These are phyloP conservation scores for Microcebus griseorufus DNA, from an alignment of 2,113 vertebrate species.

Conservation along the genomic window DNA sequence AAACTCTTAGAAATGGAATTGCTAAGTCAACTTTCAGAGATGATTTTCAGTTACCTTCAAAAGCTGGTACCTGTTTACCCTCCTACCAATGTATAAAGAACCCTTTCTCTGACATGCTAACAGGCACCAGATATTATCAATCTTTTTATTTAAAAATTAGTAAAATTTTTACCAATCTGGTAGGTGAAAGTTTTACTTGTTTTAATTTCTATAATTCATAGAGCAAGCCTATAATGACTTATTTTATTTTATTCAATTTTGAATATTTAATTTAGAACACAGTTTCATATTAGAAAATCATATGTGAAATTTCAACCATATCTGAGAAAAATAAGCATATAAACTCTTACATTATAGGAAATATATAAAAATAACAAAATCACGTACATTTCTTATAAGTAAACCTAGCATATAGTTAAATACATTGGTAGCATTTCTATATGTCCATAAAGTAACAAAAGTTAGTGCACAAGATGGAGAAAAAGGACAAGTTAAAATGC, in stretches of 20 bases:
- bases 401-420: not conserved
- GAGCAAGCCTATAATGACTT: not conserved
- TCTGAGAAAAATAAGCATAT: conserved; percentile 2
- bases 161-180: not conserved
- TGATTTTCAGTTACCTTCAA: not conserved
- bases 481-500: not conserved
- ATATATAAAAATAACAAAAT: not conserved
- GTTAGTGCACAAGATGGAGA: not conserved
- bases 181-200: not conserved
- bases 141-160: not conserved
- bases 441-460: not conserved
- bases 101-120: not conserved
- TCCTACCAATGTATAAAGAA: not conserved
- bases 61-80: not conserved
- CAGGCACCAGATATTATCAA: not conserved
- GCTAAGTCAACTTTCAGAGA: not conserved
- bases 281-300: not conserved
- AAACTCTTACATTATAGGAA: not conserved
- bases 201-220: conserved; percentile 25
- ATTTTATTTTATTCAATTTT: not conserved
- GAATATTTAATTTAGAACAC: not conserved
- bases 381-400: not conserved
- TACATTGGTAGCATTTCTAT: not conserved
- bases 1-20: not conserved
- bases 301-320: not conserved